Evolutionary conservation across 92 coral and sea anemone genomes (phyloP), one percentile per base, ranked within the genome.

Genomic region (Muricea muricata): DNA sequence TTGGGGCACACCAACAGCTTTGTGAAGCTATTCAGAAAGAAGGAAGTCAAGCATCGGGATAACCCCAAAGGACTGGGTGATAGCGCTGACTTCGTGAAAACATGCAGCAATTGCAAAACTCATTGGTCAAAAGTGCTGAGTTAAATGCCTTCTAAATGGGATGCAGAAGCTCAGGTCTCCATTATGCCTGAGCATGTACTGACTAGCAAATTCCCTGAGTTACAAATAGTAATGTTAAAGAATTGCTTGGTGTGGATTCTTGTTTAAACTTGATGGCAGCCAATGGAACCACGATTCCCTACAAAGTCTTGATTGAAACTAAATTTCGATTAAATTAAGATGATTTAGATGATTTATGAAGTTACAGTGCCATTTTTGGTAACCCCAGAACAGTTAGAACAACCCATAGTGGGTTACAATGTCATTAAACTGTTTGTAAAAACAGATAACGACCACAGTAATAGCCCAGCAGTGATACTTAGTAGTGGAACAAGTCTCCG

Each of bases 121-220:
- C 37, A 88, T 86, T 58, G 86, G 93, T n/a, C 42, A 69, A 10
- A 89, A 74, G 52, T 81, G 93, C 37, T 82, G 88, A 0, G 79
- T 90, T 33, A 21, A 78, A 40, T 90, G 93, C 50, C 85, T 71
- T 14, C 29, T 86, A 11, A 52, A 86, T 50, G 91, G 94, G 94
- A 89, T 57, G 84, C 92, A 21, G 95, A 93, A 34, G 95, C 91
- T 20, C 92, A 89, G 37, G 94, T 91, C 25, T 85, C 92, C 6
- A 85, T 82, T 18, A 21, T 85, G 21, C 66, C 91, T 42, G 91
- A 84, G 65, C 86, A 87, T 33, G 37, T 83, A 23, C 39, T 84
- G 84, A 57, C 46, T 39, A 76, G 81, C 29, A 52, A 87, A 9
- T 73, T 84, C 14, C 76, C 94, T 65, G 30, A 42, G 10, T 25